Evolutionary conservation across 2,888 invertebrate genomes (phyloP), one percentile per base, ranked within the genome.

Genomic region (Lydus trimaculatus): DNA sequence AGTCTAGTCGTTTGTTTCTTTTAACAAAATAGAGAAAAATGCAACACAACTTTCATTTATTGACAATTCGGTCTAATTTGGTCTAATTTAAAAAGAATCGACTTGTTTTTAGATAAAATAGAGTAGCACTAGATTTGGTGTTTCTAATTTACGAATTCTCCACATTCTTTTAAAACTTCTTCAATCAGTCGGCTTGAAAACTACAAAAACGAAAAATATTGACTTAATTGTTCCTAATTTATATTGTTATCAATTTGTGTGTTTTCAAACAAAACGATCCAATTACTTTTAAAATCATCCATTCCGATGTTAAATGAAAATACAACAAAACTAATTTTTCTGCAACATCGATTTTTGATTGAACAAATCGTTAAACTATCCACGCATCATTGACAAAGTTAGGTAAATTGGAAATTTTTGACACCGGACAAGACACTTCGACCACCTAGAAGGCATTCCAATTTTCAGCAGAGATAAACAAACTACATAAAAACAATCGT

Each of bases 71-170:
- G 1, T 48, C 43, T 48, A 48, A 20, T 48, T 48, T 48, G 9
- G 48, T 48, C 9, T 20, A 20, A 20, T 20, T 48, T 23, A 8
- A 48, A 43, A 48, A 56, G 13, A 56, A 28, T 56, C 56, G 25
- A 52, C 23, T 13, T 11, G 13, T 56, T 56, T 28, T 20, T 20
- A 25, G 25, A 56, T 56, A 56, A 56, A 56, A 56, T 56, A 56
- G 28, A 56, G n/a, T n/a, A 56, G 23, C 15, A 56, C 1, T 15
- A 4, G 28, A 56, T 23, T 28, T 25, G 56, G 23, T 28, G 28
- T 25, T 56, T 56, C 56, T n/a, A 56, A 56, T 56, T 56, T 56
- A 28, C 15, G 56, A n/a, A 56, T 56, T 56, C 56, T 56, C n/a
- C 15, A 15, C 23, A 56, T 56, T 56, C 15, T 23, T 28, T 1